Conservation (phyloP, 2,113 vertebrate species). For the Mormyrus lacerda region DNA sequence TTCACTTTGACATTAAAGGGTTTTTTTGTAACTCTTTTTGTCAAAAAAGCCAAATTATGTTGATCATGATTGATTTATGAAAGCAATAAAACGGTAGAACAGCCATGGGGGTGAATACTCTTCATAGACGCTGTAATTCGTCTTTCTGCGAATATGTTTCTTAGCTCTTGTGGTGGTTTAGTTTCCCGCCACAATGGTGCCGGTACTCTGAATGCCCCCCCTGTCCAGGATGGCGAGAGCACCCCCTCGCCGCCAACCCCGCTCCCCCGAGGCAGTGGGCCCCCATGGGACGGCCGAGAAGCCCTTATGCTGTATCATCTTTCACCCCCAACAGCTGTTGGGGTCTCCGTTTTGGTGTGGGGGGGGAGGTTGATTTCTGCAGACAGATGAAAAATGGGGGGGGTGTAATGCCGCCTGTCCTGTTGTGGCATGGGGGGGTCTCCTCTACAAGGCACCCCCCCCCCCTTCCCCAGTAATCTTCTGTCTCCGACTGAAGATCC, state of each 20-base stretch:
- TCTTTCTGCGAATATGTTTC: background rate
- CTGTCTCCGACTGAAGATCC: background rate
- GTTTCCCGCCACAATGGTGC: background rate
- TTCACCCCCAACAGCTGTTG: background rate
- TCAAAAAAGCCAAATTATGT: too few species aligned
- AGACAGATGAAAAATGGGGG: background rate
- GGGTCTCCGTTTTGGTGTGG: background rate
- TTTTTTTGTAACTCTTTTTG: too few species aligned
- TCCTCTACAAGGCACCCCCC: background rate
- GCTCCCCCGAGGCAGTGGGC: background rate
- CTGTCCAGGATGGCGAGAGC: too few species aligned
- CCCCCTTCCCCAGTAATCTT: background rate
- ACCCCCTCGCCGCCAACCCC: background rate
- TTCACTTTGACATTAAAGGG: too few species aligned
- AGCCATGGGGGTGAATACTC: too few species aligned
- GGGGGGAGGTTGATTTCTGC: background rate
- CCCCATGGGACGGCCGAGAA: background rate
- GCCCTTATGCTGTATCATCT: background rate
- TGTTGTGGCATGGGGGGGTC: background rate
- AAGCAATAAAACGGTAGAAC: too few species aligned
- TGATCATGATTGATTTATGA: too few species aligned
- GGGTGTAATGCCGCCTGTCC: background rate
- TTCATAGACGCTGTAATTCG: background rate
- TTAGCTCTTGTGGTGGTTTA: background rate
- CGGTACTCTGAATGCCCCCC: background rate